A percentile compares a stretch with the other conserved stretches of the same genome.
Evolutionary conservation across 2,888 invertebrate genomes (phyloP).

Genomic region (Agriopis leucophaearia): DNA sequence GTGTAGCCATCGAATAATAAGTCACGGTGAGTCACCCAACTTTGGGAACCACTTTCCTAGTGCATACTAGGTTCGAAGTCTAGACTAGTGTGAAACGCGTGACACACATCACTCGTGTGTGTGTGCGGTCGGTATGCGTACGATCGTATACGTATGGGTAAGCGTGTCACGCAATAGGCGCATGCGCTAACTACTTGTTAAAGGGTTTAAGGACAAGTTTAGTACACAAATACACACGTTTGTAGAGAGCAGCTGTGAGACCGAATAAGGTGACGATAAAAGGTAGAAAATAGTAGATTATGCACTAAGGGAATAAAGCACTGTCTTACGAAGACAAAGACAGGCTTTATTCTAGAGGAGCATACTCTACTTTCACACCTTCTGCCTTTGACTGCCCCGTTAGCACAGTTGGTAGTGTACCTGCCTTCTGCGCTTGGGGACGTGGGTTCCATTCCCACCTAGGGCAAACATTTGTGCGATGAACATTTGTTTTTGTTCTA

Average conservation of each 20-base stretch:
- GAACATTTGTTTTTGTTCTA: no score
- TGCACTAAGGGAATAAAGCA: no score
- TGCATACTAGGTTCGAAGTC: constrained; percentile 50
- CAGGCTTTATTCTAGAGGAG: no score
- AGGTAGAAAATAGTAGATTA: no score
- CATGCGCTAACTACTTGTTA: constrained; percentile 1
- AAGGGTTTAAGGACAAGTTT: constrained; percentile 8
- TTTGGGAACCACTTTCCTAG: constrained; percentile 26
- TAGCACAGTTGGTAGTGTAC: no score
- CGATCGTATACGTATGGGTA: constrained; percentile 36
- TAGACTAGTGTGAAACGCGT: constrained; percentile 63
- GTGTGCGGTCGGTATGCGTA: constrained; percentile 33
- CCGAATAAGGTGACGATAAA: not conserved
- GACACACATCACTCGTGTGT: constrained; percentile 53
- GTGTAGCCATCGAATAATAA: not conserved
- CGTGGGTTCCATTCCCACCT: no score
- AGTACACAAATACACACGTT: not conserved
- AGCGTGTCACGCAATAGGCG: constrained; percentile 27
- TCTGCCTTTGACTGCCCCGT: no score
- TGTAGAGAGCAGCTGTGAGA: no score
- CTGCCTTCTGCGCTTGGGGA: no score
- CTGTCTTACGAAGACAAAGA: no score
- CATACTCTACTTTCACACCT: no score
- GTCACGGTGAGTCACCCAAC: constrained; percentile 4
- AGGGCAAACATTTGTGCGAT: no score